A percentile compares a stretch with the other conserved stretches of the same genome.
Evolutionary conservation across 1,140 invertebrate genomes (phyloP).

Genomic region (Drosophila varians): DNA sequence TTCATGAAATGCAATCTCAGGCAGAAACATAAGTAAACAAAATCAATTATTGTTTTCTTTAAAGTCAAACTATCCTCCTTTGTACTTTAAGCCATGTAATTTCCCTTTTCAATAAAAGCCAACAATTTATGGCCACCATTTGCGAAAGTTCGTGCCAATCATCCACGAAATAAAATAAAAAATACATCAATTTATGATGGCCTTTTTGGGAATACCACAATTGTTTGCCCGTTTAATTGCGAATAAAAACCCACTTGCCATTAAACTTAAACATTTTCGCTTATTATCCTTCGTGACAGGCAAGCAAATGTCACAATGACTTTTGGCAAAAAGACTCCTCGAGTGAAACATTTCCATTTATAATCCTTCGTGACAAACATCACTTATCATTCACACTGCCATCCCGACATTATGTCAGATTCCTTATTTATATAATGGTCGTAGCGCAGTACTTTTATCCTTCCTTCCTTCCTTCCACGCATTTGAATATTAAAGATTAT

Average conservation of each 20-base stretch:
- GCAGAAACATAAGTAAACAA: no score
- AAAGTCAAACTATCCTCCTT: not conserved
- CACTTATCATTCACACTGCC: conserved; percentile 52
- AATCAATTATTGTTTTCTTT: not conserved
- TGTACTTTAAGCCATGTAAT: not conserved
- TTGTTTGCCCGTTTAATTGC: conserved; percentile 23
- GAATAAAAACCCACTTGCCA: conserved; percentile 30
- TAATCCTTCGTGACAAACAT: conserved; percentile 49
- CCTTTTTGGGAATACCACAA: conserved; percentile 9
- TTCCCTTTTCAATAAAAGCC: conserved; percentile 2
- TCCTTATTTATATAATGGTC: conserved; percentile 53
- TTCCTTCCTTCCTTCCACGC: conserved; percentile 29
- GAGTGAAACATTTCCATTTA: conserved; percentile 37
- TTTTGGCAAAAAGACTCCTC: not conserved
- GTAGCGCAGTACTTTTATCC: conserved; percentile 41
- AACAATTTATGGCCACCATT: not conserved
- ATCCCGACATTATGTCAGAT: conserved; percentile 49
- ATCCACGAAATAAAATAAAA: conserved; percentile 1
- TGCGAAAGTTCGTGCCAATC: conserved; percentile 4
- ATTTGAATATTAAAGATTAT: conserved; percentile 80
- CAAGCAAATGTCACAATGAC: conserved; percentile 20
- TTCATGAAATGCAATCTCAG: no score
- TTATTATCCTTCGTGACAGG: conserved; percentile 42
- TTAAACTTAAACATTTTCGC: conserved; percentile 33
- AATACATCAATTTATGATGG: not conserved